Evolutionary conservation across 2,888 invertebrate genomes (phyloP).

Genomic region (Tuberolachnus salignus): DNA sequence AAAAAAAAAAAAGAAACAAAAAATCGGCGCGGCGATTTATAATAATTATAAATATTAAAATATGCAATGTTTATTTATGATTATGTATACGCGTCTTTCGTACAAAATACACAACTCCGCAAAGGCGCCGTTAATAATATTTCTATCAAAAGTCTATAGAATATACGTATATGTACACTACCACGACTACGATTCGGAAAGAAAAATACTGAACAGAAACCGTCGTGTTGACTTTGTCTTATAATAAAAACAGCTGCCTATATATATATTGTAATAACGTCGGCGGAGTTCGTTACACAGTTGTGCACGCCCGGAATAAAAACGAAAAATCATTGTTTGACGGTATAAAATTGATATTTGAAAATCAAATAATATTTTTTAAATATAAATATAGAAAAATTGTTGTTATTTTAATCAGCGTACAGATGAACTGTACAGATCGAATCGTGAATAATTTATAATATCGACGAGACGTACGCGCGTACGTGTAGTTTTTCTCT

Average conservation of each 20-base stretch:
- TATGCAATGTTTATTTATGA: conserved; percentile 23
- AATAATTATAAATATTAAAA: conserved; percentile 12
- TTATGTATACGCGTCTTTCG: conserved; percentile 4
- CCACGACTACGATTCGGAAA: background rate
- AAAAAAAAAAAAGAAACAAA: background rate
- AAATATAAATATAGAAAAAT: too few relatives aligned
- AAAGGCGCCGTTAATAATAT: background rate
- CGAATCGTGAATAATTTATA: conserved; percentile 8
- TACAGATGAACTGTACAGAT: background rate
- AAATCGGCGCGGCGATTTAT: conserved; percentile 7
- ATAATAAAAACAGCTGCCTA: background rate
- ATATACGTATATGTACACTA: too few relatives aligned
- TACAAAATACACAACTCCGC: conserved; percentile 4
- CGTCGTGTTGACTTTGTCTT: conserved; percentile 16
- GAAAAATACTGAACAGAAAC: conserved; percentile 4
- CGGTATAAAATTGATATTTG: background rate
- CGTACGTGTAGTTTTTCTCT: too few relatives aligned
- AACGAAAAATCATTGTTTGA: background rate
- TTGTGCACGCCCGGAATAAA: too few relatives aligned
- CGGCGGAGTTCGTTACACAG: background rate
- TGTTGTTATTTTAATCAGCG: too few relatives aligned
- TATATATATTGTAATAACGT: background rate
- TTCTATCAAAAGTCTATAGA: conserved; percentile 1
- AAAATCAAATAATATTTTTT: background rate
- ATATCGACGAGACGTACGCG: too few relatives aligned